A percentile compares a stretch with the other conserved stretches of the same genome.
Conservation (phyloP, 2,888 invertebrate species). For the Epicampocera succincta region DNA sequence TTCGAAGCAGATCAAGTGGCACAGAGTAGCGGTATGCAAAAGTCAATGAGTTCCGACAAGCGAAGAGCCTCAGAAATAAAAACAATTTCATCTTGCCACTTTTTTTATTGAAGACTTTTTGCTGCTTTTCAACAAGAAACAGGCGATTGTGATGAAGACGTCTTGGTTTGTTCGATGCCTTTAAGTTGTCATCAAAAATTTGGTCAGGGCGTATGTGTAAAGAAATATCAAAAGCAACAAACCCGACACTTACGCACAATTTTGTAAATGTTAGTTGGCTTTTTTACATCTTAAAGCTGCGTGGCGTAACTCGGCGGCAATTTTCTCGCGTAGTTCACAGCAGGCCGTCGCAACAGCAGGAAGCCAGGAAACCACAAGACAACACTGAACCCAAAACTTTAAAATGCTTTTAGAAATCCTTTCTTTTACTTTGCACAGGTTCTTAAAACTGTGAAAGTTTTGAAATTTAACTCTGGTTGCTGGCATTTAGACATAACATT, state of each 20-base stretch:
- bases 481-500: conserved; percentile 28
- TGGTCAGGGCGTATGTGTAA: not conserved
- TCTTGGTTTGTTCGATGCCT: conserved; percentile 20
- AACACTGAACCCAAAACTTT: conserved; percentile 15
- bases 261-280: conserved; percentile 37
- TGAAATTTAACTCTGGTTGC: conserved; percentile 18
- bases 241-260: conserved; percentile 32
- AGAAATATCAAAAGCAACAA: conserved; percentile 24
- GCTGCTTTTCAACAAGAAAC: conserved; percentile 38
- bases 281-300: conserved; percentile 20
- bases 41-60: not conserved
- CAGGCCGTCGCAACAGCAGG: conserved; percentile 64
- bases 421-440: not conserved
- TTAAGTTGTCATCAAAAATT: conserved; percentile 3
- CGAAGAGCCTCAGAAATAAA: conserved; percentile 1
- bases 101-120: conserved; percentile 71
- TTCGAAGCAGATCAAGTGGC: too few relatives aligned
- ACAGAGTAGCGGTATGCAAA: not conserved
- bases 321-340: conserved; percentile 73
- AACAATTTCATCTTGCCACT: conserved; percentile 71
- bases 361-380: conserved; percentile 54
- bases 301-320: conserved; percentile 71
- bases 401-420: conserved; percentile 34
- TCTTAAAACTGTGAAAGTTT: conserved; percentile 50
- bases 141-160: conserved; percentile 58